Base-by-base conservation (phyloP, 2,888 invertebrate species). In the Andrena bucephala region DNA sequence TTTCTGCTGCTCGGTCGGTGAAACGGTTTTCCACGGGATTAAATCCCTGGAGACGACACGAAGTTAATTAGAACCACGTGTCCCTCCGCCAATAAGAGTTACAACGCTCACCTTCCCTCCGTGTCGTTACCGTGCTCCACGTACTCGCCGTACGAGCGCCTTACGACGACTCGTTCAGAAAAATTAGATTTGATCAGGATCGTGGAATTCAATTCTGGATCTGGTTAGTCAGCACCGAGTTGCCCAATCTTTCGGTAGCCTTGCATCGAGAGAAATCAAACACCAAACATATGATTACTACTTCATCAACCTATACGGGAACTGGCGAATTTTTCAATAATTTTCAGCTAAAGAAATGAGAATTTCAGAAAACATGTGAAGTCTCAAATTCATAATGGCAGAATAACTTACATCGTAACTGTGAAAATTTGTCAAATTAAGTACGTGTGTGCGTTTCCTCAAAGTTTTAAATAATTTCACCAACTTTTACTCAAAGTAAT, bases 61-160 rank as follows among this genome's bases (percentile, higher is more conserved):
- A 86, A 89, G 82, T 90, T 89, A 88, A 90, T 90, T 90, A 83
- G 83, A 85, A 62, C 86, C 85, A 84, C 88, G 87, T 83, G 86
- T 86, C 81, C 77, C 75, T 68, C 69, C 81, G 66, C 85, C 86
- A 87, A 85, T 86, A 87, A 88, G 78, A 76, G 84, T 80, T 85
- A 80, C 85, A 85, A 50, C 68, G 67, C 72, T 76, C 73, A 63
- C 67, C 63, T 65, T 50, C 73, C 16, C 50, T 50, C 62, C 63
- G 67, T 48, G 50, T 73, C 62, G 67, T 50, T 42, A 20, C 59
- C 63, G 50, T 59, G 48, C 50, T 74, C 52, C 71, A 48, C 63
- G 73, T 54, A 48, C 3, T 27, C 63, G 48, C 3, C 33, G 29
- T 27, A 10, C 8, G 16, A 57, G 33, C 27, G 48, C 29, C 65